Evolutionary conservation across 2,797 vertebrate genomes (phyloP).

Genomic region (Parambassis ranga): DNA sequence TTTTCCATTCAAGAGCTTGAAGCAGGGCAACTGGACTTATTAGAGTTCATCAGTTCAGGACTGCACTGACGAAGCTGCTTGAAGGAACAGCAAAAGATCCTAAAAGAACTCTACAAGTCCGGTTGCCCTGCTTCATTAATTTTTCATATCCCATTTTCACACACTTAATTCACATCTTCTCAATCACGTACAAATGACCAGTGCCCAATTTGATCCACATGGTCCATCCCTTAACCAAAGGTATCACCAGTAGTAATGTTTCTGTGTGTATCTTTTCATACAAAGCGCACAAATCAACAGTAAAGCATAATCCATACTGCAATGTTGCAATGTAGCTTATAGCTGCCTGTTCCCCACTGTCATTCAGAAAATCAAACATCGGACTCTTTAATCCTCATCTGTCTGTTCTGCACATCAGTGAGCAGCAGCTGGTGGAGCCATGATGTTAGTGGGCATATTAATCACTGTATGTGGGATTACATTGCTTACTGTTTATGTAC

Average conservation of each 20-base stretch:
- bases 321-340: neutral
- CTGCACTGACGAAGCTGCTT: too few relatives aligned
- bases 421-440: slow-evolving; percentile 26
- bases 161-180: too few relatives aligned
- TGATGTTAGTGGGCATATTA: slow-evolving; percentile 4
- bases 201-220: neutral
- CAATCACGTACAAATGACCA: too few relatives aligned
- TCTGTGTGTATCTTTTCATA: slow-evolving; percentile 2
- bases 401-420: slow-evolving; percentile 19
- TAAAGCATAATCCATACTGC: neutral
- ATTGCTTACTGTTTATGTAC: neutral
- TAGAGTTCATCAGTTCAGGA: too few relatives aligned
- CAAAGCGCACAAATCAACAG: neutral
- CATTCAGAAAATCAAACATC: slow-evolving; percentile 13
- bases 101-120: too few relatives aligned
- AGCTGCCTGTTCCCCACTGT: too few relatives aligned
- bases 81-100: too few relatives aligned
- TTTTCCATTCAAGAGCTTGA: too few relatives aligned
- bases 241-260: too few relatives aligned
- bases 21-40: too few relatives aligned
- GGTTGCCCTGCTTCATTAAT: too few relatives aligned
- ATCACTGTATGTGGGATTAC: slow-evolving; percentile 31
- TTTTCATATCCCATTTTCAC: too few relatives aligned
- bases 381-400: slow-evolving; percentile 6
- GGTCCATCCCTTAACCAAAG: neutral